Percentiles rank a stretch among this genome's conserved stretches.
Evolutionary conservation across 2,113 vertebrate species (phyloP).

Genomic region (Ovibos moschatus): DNA sequence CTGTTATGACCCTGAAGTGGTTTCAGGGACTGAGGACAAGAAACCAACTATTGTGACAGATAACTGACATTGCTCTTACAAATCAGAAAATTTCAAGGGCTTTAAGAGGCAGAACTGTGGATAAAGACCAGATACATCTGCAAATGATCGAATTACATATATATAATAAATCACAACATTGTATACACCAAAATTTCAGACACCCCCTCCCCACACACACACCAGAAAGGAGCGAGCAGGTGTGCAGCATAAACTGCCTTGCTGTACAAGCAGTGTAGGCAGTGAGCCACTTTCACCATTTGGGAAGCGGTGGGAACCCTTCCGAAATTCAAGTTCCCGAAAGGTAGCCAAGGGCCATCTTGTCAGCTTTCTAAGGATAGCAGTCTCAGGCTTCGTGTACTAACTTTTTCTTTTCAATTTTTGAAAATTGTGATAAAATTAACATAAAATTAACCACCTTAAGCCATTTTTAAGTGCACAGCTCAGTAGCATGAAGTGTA

Average conservation of each 20-base stretch:
- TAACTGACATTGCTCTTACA: neutral
- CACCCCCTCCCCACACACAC: neutral
- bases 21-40: neutral
- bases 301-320: neutral
- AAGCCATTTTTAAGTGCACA: neutral
- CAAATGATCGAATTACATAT: neutral
- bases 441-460: neutral
- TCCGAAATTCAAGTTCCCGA: neutral
- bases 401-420: neutral
- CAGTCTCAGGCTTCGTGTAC: neutral
- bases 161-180: neutral
- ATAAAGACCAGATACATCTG: neutral
- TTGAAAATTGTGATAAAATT: neutral
- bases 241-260: fast-evolving
- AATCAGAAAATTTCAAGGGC: neutral
- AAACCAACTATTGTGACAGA: neutral
- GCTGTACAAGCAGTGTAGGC: fast-evolving
- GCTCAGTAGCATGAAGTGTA: neutral
- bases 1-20: neutral
- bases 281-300: fast-evolving
- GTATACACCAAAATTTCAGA: neutral
- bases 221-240: neutral
- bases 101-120: neutral
- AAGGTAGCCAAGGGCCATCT: neutral
- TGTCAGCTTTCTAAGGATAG: neutral